Conservation (phyloP, 2,797 vertebrate species). For the Zenarchopterus dispar region DNA sequence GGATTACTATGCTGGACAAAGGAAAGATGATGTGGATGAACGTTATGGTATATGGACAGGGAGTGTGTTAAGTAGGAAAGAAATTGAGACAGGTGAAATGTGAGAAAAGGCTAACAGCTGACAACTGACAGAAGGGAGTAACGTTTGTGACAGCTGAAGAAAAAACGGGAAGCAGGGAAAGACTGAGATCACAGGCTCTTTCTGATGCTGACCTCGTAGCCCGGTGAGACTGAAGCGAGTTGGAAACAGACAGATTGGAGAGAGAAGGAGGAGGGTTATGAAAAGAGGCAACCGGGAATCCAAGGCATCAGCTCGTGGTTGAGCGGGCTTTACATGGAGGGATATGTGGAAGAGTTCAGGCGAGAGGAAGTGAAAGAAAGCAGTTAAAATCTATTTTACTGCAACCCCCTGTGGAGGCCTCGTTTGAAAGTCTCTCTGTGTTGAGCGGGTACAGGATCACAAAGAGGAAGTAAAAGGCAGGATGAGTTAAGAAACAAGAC, state of each 20-base stretch:
- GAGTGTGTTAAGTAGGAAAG: background rate
- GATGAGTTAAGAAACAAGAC: conserved; percentile 58
- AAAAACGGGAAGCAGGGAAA: conserved; percentile 22
- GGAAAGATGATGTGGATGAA: conserved; percentile 22
- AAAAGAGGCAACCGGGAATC: conserved; percentile 46
- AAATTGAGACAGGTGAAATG: conserved; percentile 22
- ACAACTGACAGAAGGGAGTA: conserved; percentile 55
- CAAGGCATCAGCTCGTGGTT: conserved; percentile 31
- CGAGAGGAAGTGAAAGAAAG: conserved; percentile 42
- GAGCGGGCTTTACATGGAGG: conserved; percentile 32
- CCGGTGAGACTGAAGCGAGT: conserved; percentile 35
- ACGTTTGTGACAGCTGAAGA: conserved; percentile 38
- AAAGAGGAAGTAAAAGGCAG: conserved; percentile 59
- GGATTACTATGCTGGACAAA: conserved; percentile 39
- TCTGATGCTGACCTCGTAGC: conserved; percentile 57
- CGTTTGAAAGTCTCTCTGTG: conserved; percentile 66
- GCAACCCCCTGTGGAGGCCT: conserved; percentile 66
- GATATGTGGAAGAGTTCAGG: conserved; percentile 28
- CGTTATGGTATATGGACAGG: conserved; percentile 33
- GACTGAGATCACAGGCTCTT: conserved; percentile 53
- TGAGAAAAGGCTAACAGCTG: conserved; percentile 73
- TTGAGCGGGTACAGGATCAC: conserved; percentile 67
- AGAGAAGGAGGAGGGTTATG: conserved; percentile 29
- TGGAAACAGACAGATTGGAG: conserved; percentile 19
- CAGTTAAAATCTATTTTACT: conserved; percentile 80